Evolutionary conservation across 2,113 vertebrate genomes (phyloP).

Genomic region (Megaceryle maxima): DNA sequence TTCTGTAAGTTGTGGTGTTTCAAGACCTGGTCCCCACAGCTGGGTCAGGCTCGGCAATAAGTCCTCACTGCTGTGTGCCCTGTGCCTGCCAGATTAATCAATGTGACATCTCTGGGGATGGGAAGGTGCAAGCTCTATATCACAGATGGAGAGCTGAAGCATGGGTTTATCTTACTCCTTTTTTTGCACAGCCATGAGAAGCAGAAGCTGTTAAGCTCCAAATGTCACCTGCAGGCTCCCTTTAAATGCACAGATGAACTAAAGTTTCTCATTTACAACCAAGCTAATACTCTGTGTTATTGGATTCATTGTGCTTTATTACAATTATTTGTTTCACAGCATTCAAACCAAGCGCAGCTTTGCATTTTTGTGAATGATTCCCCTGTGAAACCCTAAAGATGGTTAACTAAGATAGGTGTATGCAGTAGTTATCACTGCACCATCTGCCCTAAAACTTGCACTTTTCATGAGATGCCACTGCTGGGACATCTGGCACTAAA

Average conservation of each 20-base stretch:
- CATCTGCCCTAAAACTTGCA: constrained; percentile 44
- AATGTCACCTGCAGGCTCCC: neutral
- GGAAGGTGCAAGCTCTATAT: neutral
- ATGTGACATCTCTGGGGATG: neutral
- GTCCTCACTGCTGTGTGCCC: neutral
- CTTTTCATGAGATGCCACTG: constrained; percentile 5
- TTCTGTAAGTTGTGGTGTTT: neutral
- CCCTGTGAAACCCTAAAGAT: neutral
- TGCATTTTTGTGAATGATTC: constrained; percentile 7
- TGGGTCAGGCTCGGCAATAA: neutral
- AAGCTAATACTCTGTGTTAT: neutral
- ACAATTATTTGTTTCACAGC: neutral
- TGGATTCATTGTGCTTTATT: neutral
- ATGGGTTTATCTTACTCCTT: neutral
- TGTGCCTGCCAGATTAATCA: neutral
- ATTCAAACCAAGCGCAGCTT: neutral
- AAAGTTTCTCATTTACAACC: neutral
- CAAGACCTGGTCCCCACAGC: neutral
- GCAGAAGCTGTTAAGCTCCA: neutral
- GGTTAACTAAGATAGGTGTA: neutral
- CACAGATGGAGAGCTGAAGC: neutral
- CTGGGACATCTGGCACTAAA: constrained; percentile 47
- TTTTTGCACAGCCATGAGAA: neutral
- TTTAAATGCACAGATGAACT: neutral
- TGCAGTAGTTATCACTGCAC: neutral